These are phyloP conservation scores for Cyphomyrus plagiostoma DNA, from an alignment of 2,113 vertebrate species.

Conservation along the genomic window DNA sequence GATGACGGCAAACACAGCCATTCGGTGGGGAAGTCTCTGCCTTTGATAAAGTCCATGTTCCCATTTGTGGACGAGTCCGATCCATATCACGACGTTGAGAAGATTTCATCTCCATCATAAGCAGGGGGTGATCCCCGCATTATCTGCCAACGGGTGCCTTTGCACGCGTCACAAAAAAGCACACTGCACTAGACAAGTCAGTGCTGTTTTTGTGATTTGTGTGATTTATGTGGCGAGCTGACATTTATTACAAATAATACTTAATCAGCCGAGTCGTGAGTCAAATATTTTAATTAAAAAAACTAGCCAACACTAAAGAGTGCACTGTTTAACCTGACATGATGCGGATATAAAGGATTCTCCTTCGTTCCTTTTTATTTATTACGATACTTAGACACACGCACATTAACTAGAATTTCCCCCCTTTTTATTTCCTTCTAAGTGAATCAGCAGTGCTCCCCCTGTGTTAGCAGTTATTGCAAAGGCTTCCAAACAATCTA, in stretches of 20 bases:
- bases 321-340: conserved; percentile 11
- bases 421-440: background rate
- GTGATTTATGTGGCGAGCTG: conserved; percentile 12
- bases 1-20: background rate
- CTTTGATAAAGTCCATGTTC: background rate
- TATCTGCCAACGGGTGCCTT: background rate
- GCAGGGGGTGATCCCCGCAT: background rate
- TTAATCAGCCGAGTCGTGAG: conserved; percentile 13
- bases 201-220: conserved; percentile 10
- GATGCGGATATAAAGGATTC: conserved; percentile 16
- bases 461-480: background rate
- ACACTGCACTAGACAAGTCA: background rate
- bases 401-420: conserved; percentile 1
- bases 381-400: background rate
- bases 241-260: conserved; percentile 18
- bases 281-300: conserved; percentile 25
- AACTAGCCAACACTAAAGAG: background rate
- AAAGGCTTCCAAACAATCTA: background rate
- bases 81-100: background rate
- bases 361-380: background rate
- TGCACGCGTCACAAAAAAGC: background rate
- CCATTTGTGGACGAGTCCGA: background rate
- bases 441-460: background rate
- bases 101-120: conserved; percentile 13
- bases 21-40: background rate